phyloP scores from a whole-genome alignment of 2,888 invertebrate genomes.

The Calameuta filiformis region DNA sequence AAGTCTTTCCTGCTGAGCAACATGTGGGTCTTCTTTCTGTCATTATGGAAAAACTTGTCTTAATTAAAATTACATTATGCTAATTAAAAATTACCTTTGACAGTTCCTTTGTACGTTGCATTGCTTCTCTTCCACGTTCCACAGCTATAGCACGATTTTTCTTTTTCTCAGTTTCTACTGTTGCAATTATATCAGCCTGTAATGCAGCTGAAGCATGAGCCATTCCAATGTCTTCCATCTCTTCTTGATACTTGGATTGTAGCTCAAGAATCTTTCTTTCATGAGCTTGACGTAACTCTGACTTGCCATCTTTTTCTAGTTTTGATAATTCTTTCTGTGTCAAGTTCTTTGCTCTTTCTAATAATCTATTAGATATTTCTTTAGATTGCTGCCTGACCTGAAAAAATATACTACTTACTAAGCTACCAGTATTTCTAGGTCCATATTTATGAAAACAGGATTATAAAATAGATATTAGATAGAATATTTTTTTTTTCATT shows the following conservation, averaged over 20 bases:
- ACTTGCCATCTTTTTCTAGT: constrained; percentile 67
- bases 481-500: background rate
- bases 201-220: constrained; percentile 67
- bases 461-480: background rate
- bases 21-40: constrained; percentile 40
- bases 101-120: constrained; percentile 50
- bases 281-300: constrained; percentile 69
- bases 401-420: background rate
- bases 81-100: constrained; percentile 51
- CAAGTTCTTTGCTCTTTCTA: constrained; percentile 69
- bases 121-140: constrained; percentile 64
- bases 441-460: background rate
- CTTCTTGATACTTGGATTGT: constrained; percentile 69
- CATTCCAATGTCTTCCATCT: constrained; percentile 68
- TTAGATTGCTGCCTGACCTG: constrained; percentile 75
- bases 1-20: constrained; percentile 46
- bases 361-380: constrained; percentile 69
- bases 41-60: constrained; percentile 12
- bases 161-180: constrained; percentile 42
- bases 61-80: no score
- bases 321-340: constrained; percentile 67
- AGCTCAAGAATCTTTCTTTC: constrained; percentile 67
- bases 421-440: background rate
- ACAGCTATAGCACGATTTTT: constrained; percentile 55
- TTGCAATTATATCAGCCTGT: constrained; percentile 59